These are phyloP conservation scores for Geotrupes spiniger DNA, from an alignment of 2,888 invertebrate species.

Conservation along the genomic window DNA sequence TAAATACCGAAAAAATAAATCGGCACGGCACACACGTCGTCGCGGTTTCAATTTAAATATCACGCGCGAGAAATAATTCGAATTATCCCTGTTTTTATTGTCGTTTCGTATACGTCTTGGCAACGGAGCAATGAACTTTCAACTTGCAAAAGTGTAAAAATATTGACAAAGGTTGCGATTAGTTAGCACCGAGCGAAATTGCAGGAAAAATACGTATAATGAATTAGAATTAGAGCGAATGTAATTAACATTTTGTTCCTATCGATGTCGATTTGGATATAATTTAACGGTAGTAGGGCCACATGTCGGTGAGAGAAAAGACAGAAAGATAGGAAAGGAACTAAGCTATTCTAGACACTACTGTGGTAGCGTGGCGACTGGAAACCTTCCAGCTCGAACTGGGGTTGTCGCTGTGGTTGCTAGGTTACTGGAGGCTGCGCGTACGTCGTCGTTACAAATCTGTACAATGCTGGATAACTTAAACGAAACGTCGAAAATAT, in stretches of 20 bases:
- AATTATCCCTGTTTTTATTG: constrained; percentile 35
- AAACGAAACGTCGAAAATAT: neutral
- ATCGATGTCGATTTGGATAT: constrained; percentile 12
- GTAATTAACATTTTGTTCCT: neutral
- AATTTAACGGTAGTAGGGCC: constrained; percentile 13
- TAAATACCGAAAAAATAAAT: constrained; percentile 18
- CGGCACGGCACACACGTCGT: constrained; percentile 12
- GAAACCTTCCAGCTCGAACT: constrained; percentile 34
- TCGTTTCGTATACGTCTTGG: constrained; percentile 31
- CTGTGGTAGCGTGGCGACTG: constrained; percentile 36
- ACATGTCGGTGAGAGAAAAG: constrained; percentile 25
- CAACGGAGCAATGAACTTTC: too few relatives aligned
- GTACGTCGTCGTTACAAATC: constrained; percentile 13
- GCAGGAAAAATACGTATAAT: constrained; percentile 3
- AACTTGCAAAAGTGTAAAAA: too few relatives aligned
- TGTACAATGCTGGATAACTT: constrained; percentile 3
- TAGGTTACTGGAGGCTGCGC: constrained; percentile 40
- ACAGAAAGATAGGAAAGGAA: constrained; percentile 30
- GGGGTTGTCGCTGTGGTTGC: constrained; percentile 35
- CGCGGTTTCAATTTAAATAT: constrained; percentile 6
- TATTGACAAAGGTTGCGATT: too few relatives aligned
- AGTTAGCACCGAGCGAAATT: neutral
- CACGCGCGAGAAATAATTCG: constrained; percentile 26
- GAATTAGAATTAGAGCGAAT: constrained; percentile 3
- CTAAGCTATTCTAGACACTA: constrained; percentile 40